Evolutionary conservation across 2,797 vertebrate genomes (phyloP), one percentile per base, ranked within the genome.

Genomic region (Microhierax caerulescens): DNA sequence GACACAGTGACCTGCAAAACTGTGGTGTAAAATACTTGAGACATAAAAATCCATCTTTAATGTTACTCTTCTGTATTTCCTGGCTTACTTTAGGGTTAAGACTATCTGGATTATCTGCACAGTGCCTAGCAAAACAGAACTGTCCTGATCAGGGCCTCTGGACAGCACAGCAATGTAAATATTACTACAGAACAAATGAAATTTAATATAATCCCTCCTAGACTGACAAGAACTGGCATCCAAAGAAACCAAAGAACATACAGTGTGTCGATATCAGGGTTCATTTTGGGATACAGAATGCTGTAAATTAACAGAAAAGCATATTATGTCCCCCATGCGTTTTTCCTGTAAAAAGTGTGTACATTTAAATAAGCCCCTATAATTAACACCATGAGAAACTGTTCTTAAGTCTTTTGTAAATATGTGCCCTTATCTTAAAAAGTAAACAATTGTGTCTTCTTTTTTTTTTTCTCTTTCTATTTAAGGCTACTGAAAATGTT

Each of bases 121-220:
- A 54, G 68, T 13, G 34, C 84, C 80, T 30, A 82, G 41, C 60
- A 92, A 87, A 96, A 92, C 60, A 92, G 59, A 79, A 74, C 48
- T 67, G 81, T 79, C 56, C 85, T 88, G 80, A 76, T 30, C 36
- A 67, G 39, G 73, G 82, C 91, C 79, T 73, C 85, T 76, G 43
- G 34, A 84, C 41, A 86, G 69, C 63, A 84, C 47, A 75, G 47
- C 39, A 95, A 94, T 50, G 47, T 90, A 88, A 95, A 92, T 85
- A 94, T 36, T 85, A n/a, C 82, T 85, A 30, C 67, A 89, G 83
- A 95, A 94, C 83, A 96, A 92, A 75, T 47, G 92, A 91, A 97
- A 96, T 53, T 75, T 78, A 83, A 77, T 81, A 93, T 69, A 94
- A 87, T 64, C 59, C 74, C 63, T 87, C 34, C 56, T 41, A 43